These are phyloP conservation scores for Colius striatus DNA, from an alignment of 2,113 vertebrate species.

Conservation along the genomic window DNA sequence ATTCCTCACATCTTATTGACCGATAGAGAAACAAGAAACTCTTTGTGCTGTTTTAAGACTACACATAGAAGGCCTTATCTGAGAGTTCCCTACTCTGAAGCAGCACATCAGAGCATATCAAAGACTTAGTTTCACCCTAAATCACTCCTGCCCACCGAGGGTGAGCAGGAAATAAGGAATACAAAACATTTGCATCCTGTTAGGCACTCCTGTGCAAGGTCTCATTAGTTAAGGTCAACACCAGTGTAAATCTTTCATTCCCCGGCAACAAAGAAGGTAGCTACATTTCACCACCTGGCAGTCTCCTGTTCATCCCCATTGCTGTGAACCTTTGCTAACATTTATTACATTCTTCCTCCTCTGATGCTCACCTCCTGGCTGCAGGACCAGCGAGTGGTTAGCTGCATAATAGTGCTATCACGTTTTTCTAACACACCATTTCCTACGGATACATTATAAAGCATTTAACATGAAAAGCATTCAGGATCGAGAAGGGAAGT, in stretches of 20 bases:
- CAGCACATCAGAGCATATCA: not conserved
- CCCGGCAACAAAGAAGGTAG: not conserved
- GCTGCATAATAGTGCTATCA: not conserved
- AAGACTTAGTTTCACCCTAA: constrained; percentile 19
- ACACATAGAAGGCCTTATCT: not conserved
- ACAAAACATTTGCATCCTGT: not conserved
- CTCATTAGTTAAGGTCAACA: constrained; percentile 19
- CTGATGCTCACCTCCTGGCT: not conserved
- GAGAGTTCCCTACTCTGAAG: not conserved
- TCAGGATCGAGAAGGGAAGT: not conserved
- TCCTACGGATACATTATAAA: not conserved
- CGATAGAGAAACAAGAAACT: not conserved
- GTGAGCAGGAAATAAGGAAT: not conserved
- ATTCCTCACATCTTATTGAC: not conserved
- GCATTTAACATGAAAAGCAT: not conserved
- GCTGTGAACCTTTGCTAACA: not conserved
- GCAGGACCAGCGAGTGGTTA: not conserved
- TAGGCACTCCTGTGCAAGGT: not conserved
- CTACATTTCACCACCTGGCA: not conserved
- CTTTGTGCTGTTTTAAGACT: not conserved
- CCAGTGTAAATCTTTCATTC: not conserved
- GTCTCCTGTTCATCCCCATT: not conserved
- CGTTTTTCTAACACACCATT: not conserved
- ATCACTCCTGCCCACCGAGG: not conserved
- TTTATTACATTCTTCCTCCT: not conserved